Base-by-base conservation (phyloP, 2,113 vertebrate genomes). In the Ageneiosus marmoratus region DNA sequence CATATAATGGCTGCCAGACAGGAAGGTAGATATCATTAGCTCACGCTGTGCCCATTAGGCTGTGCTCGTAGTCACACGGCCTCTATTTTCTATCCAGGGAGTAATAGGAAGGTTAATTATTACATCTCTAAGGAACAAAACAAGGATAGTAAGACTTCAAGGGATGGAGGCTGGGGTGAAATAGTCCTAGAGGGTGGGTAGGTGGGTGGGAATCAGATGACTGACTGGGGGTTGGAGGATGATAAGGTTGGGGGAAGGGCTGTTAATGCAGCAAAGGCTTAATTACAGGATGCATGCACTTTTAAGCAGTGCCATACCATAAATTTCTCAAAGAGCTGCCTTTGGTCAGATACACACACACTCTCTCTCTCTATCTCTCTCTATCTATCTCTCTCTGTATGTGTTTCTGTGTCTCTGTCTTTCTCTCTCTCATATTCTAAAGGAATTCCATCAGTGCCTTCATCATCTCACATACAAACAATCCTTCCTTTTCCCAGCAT, bases 281-380 rank as follows among this genome's bases (percentile, higher is more conserved):
- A 94, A 94, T 94, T 95, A 94, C 92, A 95, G 94, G 94, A 95
- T 94, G 91, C 92, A 90, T 90, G 90, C 91, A 88, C 93, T 93
- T 90, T 92, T 67, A 86, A 93, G 90, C 89, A 93, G 89, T 89
- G 89, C 89, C 84, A 87, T 78, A 65, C 90, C 90, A 91, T 95
- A 95, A 93, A 94, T 95, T 92, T 92, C 85, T 87, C 87, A 91
- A 94, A 92, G 89, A 48, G 83, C 92, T 87, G 74, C 81, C 62
- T 55, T 83, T 16, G 72, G 83, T 77, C 77, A 77, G 86, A 70
- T 73, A 86, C n/a, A n/a, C n/a, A n/a, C n/a, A n/a, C n/a, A n/a
- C 84, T 86, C 87, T 87, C 72, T 87, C 82, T 87, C 32, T 67
- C 62, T 13, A 0, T 29, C 60, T 16, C 87, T 89, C 86, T 74